Conservation (phyloP, 2,797 vertebrate species). For the Phaenicophaeus curvirostris region DNA sequence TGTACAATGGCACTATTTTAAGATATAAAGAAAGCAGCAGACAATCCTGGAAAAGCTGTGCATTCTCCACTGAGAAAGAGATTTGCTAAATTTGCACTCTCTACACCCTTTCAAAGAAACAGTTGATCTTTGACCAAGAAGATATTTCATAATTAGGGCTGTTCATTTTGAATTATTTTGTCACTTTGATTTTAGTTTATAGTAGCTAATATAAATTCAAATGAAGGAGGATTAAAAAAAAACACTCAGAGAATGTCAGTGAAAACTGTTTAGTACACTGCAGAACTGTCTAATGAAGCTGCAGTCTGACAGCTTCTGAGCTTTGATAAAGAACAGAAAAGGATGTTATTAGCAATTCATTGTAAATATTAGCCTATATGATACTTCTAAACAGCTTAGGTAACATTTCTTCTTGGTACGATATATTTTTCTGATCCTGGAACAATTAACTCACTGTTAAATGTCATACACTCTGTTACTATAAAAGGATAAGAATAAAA, state of each 20-base stretch:
- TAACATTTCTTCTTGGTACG: background rate
- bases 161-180: background rate
- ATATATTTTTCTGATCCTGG: background rate
- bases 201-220: background rate
- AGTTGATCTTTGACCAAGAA: background rate
- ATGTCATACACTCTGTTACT: background rate
- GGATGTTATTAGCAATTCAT: background rate
- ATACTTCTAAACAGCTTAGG: background rate
- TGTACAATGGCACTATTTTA: background rate
- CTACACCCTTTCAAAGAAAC: background rate
- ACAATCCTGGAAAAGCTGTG: background rate
- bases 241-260: background rate
- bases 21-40: background rate
- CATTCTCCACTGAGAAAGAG: background rate
- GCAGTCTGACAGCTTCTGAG: background rate
- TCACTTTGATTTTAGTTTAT: background rate
- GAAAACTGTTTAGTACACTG: background rate
- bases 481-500: constrained; percentile 24
- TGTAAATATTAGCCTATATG: background rate
- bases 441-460: background rate
- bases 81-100: background rate
- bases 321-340: background rate
- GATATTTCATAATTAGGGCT: background rate
- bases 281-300: background rate
- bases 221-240: background rate